phyloP scores from a whole-genome alignment of 2,888 invertebrate species.

The Salticus scenicus region DNA sequence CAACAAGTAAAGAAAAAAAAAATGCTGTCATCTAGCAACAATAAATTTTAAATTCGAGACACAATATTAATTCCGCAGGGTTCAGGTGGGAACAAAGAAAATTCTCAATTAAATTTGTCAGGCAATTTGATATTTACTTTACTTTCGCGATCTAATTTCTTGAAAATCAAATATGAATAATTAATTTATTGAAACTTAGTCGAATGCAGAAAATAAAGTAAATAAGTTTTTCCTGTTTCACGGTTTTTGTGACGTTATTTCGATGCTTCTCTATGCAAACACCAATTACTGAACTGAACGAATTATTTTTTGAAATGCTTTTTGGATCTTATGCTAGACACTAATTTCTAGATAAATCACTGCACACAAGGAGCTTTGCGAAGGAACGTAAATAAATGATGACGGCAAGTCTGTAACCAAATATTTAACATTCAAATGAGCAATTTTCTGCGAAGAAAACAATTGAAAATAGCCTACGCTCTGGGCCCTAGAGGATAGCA shows the following conservation, averaged over 20 bases:
- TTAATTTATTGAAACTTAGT: conserved; percentile 69
- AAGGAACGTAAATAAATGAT: conserved; percentile 63
- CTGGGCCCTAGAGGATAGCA: conserved; percentile 33
- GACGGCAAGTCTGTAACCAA: conserved; percentile 53
- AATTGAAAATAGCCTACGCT: conserved; percentile 25
- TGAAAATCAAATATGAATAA: conserved; percentile 69
- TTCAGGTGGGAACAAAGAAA: conserved; percentile 56
- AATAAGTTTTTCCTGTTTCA: conserved; percentile 56
- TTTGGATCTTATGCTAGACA: conserved; percentile 42
- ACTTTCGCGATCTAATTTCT: conserved; percentile 68
- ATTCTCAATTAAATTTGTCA: conserved; percentile 62
- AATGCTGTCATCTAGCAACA: not conserved
- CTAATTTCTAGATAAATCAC: conserved; percentile 54
- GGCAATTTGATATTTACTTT: conserved; percentile 68
- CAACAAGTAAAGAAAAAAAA: not conserved
- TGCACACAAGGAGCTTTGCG: conserved; percentile 10
- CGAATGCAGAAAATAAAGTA: conserved; percentile 55
- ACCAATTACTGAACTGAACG: conserved; percentile 51
- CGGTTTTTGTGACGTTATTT: conserved; percentile 63
- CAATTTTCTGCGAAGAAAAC: conserved; percentile 61
- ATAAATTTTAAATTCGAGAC: conserved; percentile 55
- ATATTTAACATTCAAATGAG: conserved; percentile 68
- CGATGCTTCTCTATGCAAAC: conserved; percentile 54
- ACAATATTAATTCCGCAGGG: conserved; percentile 49
- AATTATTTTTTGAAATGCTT: conserved; percentile 39